A percentile compares a stretch with the other conserved stretches of the same genome.
These are phyloP conservation scores for Acanthococcus lagerstroemiae DNA, from an alignment of 2,888 invertebrate species.

Conservation along the genomic window DNA sequence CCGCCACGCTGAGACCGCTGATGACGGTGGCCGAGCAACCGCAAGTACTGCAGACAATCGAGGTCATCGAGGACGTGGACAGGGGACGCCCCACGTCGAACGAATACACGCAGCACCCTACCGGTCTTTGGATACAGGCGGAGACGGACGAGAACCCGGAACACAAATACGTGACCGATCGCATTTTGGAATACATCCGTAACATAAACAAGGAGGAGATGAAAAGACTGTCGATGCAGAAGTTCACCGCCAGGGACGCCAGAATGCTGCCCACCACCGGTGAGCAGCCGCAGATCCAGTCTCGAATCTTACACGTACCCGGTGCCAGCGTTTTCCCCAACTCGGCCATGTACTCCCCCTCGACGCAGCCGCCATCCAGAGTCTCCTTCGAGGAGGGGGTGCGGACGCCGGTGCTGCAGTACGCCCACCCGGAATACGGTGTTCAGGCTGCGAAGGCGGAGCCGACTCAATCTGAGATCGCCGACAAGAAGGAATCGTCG, in stretches of 20 bases:
- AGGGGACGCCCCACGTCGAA: not conserved
- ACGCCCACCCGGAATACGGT: conserved; percentile 69
- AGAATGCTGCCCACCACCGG: conserved; percentile 37
- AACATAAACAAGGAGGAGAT: conserved; percentile 55
- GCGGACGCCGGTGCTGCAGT: conserved; percentile 63
- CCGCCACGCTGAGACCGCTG: not conserved
- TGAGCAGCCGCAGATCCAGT: conserved; percentile 49
- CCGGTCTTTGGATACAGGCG: conserved; percentile 24
- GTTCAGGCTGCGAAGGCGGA: conserved; percentile 58
- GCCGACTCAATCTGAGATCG: conserved; percentile 19
- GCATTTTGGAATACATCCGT: conserved; percentile 50
- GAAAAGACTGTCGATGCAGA: conserved; percentile 17
- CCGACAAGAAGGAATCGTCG: conserved; percentile 37
- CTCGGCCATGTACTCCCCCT: conserved; percentile 52
- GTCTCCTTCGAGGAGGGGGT: conserved; percentile 59
- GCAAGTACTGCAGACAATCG: conserved; percentile 19
- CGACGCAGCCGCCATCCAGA: conserved; percentile 44
- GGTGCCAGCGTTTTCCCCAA: conserved; percentile 53
- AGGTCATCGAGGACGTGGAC: conserved; percentile 10
- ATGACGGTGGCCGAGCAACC: not conserved
- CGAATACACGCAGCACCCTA: conserved; percentile 19
- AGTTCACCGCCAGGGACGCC: conserved; percentile 25
- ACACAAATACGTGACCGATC: conserved; percentile 36
- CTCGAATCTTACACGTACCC: conserved; percentile 60
- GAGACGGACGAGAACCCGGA: conserved; percentile 28